A percentile compares a stretch with the other conserved stretches of the same genome.
Evolutionary conservation across 2,113 vertebrate species (phyloP).

Genomic region (Tringa solitaria): DNA sequence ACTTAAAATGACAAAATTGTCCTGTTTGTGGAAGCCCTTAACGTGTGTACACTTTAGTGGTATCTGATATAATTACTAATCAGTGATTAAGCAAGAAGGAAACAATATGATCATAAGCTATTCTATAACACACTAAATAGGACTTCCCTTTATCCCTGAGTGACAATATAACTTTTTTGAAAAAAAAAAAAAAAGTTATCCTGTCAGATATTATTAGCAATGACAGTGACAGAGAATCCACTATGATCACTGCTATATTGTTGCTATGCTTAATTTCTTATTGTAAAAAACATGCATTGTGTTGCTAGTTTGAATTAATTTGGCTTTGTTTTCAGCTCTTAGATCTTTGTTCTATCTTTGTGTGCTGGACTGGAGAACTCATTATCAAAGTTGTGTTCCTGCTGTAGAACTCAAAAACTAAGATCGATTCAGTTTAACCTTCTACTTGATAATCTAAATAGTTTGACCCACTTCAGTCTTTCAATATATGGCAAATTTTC

Average conservation of each 20-base stretch:
- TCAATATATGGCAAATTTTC: background rate
- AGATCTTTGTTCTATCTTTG: background rate
- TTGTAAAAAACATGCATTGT: accelerated
- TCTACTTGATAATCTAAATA: background rate
- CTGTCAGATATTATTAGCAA: background rate
- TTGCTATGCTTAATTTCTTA: background rate
- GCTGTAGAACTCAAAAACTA: background rate
- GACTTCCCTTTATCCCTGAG: background rate
- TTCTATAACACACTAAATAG: background rate
- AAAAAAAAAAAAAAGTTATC: background rate
- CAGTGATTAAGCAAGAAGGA: background rate
- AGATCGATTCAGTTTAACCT: background rate
- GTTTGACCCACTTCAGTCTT: background rate
- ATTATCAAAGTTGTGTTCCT: background rate
- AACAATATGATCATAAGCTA: background rate
- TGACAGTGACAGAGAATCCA: background rate
- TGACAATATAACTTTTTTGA: background rate
- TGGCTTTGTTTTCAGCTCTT: background rate
- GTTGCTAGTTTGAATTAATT: background rate
- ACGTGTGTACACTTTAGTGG: background rate
- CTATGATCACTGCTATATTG: background rate
- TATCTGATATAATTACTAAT: background rate
- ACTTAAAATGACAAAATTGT: background rate
- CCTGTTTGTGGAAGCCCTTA: background rate
- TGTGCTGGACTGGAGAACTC: background rate